These are phyloP conservation scores for Hydractinia symbiolongicarpus DNA, from an alignment of 30 jellyfish, hydroid and myxozoan species.

Conservation along the genomic window DNA sequence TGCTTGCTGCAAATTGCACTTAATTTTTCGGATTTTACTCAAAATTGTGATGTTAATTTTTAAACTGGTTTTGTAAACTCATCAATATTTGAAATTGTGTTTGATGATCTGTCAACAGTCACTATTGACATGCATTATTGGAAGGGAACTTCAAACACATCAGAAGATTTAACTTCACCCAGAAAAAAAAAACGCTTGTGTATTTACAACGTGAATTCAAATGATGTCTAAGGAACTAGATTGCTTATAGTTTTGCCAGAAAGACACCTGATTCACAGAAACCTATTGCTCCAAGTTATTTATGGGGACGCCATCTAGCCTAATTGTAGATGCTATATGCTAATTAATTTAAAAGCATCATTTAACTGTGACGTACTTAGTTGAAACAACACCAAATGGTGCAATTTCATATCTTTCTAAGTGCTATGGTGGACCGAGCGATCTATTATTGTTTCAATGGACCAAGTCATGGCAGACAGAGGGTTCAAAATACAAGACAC, in stretches of 20 bases:
- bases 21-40: background rate
- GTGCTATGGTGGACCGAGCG: conserved; percentile 46
- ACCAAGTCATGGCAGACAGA: conserved; percentile 35
- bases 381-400: conserved; percentile 54
- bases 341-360: background rate
- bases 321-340: too few species aligned
- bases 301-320: background rate
- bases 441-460: conserved; percentile 4
- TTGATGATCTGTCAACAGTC: background rate
- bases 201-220: too few species aligned
- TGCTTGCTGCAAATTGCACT: too few species aligned
- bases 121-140: too few species aligned
- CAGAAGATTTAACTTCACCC: too few species aligned
- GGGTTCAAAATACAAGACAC: background rate
- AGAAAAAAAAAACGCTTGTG: too few species aligned
- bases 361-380: background rate
- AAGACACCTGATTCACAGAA: too few species aligned
- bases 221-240: too few species aligned
- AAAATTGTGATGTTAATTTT: background rate
- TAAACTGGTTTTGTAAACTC: background rate
- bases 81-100: background rate
- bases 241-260: too few species aligned
- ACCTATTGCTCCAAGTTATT: too few species aligned
- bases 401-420: conserved; percentile 16
- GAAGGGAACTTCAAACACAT: too few species aligned